Evolutionary conservation across 1,140 invertebrate species (phyloP).

Genomic region (Tetramorium parvispinum): DNA sequence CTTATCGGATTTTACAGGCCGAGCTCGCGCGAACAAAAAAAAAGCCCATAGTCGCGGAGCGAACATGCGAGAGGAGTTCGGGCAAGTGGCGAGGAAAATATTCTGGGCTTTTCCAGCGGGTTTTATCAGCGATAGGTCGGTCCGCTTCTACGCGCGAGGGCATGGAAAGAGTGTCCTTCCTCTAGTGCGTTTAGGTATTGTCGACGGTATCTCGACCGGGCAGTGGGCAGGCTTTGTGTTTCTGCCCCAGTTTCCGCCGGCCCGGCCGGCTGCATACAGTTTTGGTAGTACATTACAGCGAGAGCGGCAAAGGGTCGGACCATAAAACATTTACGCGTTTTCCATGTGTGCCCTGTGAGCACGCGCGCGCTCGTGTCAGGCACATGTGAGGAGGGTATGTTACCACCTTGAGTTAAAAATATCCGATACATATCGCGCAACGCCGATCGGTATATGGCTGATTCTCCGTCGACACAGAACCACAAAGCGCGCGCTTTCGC

Average conservation of each 20-base stretch:
- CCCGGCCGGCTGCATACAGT: slow-evolving; percentile 74
- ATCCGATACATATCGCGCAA: slow-evolving; percentile 75
- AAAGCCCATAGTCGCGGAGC: background rate
- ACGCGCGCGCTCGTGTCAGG: background rate
- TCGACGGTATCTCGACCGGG: slow-evolving; percentile 81
- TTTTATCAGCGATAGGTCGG: slow-evolving; percentile 72
- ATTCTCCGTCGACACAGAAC: slow-evolving; percentile 35
- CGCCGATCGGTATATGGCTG: slow-evolving; percentile 49
- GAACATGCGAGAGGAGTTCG: slow-evolving; percentile 20
- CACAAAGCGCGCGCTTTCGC: slow-evolving; percentile 23
- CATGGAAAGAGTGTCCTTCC: slow-evolving; percentile 70
- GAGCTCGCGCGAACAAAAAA: slow-evolving; percentile 47
- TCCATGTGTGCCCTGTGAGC: slow-evolving; percentile 68
- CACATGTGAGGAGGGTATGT: slow-evolving; percentile 40
- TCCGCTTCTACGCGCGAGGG: slow-evolving; percentile 47
- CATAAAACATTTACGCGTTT: slow-evolving; percentile 84
- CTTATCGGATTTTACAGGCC: slow-evolving; percentile 53
- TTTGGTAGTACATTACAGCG: slow-evolving; percentile 74
- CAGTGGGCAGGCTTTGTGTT: slow-evolving; percentile 82
- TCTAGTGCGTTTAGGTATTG: slow-evolving; percentile 81
- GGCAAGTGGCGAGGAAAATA: slow-evolving; percentile 65
- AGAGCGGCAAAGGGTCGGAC: slow-evolving; percentile 76
- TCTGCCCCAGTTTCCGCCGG: slow-evolving; percentile 81
- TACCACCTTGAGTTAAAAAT: slow-evolving; percentile 82
- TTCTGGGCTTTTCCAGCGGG: slow-evolving; percentile 65